Percentiles rank a stretch among this genome's conserved stretches.
Conservation (phyloP, 1,140 invertebrate species). For the Monomorium pharaonis region DNA sequence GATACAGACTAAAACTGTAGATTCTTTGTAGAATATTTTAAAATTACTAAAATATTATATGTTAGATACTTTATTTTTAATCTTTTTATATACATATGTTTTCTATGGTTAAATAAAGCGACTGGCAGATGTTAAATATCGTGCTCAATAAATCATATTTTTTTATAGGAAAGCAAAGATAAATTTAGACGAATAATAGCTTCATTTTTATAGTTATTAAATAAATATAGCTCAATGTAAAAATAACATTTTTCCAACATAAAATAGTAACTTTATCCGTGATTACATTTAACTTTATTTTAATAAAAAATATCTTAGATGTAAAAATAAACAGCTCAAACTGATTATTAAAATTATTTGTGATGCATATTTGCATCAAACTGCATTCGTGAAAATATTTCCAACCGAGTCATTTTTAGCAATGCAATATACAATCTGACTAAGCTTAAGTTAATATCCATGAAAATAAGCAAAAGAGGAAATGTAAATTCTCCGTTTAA, state of each 20-base stretch:
- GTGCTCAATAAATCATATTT: background rate
- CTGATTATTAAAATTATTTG: slow-evolving; percentile 41
- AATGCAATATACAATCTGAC: slow-evolving; percentile 14
- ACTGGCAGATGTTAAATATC: background rate
- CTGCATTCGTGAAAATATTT: slow-evolving; percentile 16
- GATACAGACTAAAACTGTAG: background rate
- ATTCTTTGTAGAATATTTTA: background rate
- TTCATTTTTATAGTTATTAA: background rate
- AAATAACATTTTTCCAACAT: slow-evolving; percentile 1
- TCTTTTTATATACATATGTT: background rate
- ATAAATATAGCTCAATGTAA: background rate
- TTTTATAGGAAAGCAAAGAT: background rate
- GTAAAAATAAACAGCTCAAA: slow-evolving; percentile 28
- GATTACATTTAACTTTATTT: background rate
- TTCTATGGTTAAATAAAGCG: background rate
- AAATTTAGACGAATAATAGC: background rate
- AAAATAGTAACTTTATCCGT: slow-evolving; percentile 16
- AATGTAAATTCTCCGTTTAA: background rate
- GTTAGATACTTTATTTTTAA: background rate
- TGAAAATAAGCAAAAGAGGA: background rate
- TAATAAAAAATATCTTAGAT: background rate
- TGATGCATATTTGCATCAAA: slow-evolving; percentile 7
- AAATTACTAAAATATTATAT: background rate
- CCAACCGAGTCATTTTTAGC: slow-evolving; percentile 27
- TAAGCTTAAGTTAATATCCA: slow-evolving; percentile 35